These are phyloP conservation scores for Girardinichthys multiradiatus DNA, from an alignment of 2,113 vertebrate species.

Conservation along the genomic window DNA sequence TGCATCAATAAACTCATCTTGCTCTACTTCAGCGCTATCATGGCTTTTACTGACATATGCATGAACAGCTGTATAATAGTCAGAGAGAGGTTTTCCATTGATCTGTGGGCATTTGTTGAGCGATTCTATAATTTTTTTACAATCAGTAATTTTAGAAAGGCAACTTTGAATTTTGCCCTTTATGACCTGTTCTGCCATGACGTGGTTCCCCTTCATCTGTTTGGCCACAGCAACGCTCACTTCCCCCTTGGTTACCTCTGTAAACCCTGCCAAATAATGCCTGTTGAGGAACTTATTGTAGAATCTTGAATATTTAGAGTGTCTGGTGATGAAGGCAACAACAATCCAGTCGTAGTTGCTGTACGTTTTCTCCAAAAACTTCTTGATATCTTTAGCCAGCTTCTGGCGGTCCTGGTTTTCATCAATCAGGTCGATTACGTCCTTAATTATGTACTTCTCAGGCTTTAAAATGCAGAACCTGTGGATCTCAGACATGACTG, in stretches of 20 bases:
- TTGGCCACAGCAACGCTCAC: constrained; percentile 7
- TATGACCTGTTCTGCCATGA: neutral
- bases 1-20: neutral
- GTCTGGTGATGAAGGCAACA: neutral
- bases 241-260: neutral
- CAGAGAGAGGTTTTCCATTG: too few species aligned
- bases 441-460: neutral
- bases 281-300: neutral
- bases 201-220: neutral
- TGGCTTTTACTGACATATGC: neutral
- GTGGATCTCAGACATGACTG: neutral
- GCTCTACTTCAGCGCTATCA: neutral
- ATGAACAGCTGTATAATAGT: neutral
- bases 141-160: rapidly evolving
- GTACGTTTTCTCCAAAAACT: neutral
- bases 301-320: neutral
- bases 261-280: neutral
- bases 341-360: neutral
- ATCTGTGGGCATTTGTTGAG: neutral
- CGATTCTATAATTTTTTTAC: neutral
- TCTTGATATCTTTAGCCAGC: neutral
- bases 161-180: neutral
- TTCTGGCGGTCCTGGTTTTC: neutral
- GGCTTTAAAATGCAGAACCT: neutral
- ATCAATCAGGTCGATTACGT: neutral